A percentile compares a stretch with the other conserved stretches of the same genome.
phyloP scores from a whole-genome alignment of 1,140 invertebrate species.

The Heliothis subflexa region DNA sequence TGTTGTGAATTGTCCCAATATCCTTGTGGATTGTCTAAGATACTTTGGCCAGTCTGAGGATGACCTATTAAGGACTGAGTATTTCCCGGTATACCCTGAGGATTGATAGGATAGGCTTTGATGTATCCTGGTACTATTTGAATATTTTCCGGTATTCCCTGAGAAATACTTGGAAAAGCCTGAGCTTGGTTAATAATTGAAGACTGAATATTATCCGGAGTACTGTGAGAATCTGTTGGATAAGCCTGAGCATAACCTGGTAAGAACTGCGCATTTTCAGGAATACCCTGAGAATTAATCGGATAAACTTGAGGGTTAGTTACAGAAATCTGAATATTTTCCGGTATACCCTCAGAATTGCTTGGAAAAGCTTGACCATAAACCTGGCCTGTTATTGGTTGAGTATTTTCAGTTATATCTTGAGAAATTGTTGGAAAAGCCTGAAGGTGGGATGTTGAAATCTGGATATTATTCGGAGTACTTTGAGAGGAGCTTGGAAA shows the following conservation, averaged over 20 bases:
- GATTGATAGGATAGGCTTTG: neutral
- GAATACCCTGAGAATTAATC: neutral
- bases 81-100: neutral
- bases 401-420: neutral
- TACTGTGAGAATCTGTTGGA: neutral
- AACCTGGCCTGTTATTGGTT: too few relatives aligned
- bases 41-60: neutral
- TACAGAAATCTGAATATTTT: neutral
- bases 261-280: too few relatives aligned
- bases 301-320: neutral
- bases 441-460: neutral
- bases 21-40: too few relatives aligned
- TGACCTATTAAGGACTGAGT: neutral
- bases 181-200: too few relatives aligned
- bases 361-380: neutral
- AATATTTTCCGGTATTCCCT: too few relatives aligned
- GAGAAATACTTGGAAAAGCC: too few relatives aligned
- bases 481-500: neutral
- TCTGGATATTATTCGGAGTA: neutral
- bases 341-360: neutral
- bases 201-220: neutral
- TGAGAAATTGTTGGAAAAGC: neutral
- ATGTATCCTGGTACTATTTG: too few relatives aligned
- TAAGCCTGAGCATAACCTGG: neutral
- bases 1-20: too few relatives aligned